Evolutionary conservation across 2,888 invertebrate species (phyloP).

Genomic region (Pseudolycoriella hygida): DNA sequence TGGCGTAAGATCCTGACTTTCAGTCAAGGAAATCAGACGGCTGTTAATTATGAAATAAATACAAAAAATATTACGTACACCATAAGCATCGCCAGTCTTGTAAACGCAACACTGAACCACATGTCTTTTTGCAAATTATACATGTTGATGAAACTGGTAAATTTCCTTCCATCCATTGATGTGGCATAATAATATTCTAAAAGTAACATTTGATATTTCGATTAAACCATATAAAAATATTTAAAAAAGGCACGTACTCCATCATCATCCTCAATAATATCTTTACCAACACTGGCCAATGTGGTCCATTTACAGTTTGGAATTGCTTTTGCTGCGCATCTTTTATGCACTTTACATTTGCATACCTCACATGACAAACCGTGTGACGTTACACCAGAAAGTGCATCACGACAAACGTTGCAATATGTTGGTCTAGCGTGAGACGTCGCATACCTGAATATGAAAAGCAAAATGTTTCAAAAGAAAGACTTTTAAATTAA

Average conservation of each 20-base stretch:
- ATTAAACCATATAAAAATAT: conserved; percentile 1
- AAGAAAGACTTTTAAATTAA: conserved; percentile 3
- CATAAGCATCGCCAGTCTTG: conserved; percentile 96
- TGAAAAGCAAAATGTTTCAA: conserved; percentile 7
- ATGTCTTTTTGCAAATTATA: conserved; percentile 84
- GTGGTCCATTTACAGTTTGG: conserved; percentile 97
- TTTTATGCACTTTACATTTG: conserved; percentile 93
- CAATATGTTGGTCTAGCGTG: conserved; percentile 93
- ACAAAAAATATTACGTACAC: conserved; percentile 35
- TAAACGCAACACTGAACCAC: conserved; percentile 83
- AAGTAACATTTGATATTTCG: neutral
- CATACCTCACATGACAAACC: conserved; percentile 94
- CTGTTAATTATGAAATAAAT: too few species aligned
- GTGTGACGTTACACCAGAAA: conserved; percentile 86
- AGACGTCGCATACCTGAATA: conserved; percentile 61
- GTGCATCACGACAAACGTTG: conserved; percentile 88
- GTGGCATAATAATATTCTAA: conserved; percentile 81
- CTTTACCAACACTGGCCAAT: conserved; percentile 83
- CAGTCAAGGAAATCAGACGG: too few species aligned
- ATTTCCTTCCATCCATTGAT: conserved; percentile 98
- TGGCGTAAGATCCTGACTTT: too few species aligned
- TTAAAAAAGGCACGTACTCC: conserved; percentile 49
- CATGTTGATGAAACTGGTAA: conserved; percentile 89
- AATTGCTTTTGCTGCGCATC: conserved; percentile 82
- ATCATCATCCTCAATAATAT: conserved; percentile 82